Conservation (phyloP, 2,888 invertebrate genomes). For the Silvanus unidentatus region DNA sequence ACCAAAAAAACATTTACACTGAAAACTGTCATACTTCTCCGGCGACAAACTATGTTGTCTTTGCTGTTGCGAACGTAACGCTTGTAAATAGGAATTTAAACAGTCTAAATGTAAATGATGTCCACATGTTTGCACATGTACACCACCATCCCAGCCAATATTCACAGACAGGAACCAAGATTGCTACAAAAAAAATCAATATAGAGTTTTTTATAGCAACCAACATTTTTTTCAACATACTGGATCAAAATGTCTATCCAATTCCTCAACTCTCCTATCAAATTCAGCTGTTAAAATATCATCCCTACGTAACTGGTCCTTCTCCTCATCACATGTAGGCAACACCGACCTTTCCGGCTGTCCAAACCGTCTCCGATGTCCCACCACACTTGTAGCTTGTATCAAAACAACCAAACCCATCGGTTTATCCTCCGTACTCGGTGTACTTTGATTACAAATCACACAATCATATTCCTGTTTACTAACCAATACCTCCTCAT, state of each 20-base stretch:
- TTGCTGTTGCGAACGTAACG: constrained; percentile 74
- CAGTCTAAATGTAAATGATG: constrained; percentile 96
- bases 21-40: constrained; percentile 48
- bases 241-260: constrained; percentile 70
- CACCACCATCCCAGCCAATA: constrained; percentile 85
- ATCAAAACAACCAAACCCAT: constrained; percentile 86
- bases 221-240: constrained; percentile 43
- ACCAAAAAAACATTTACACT: neutral
- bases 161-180: constrained; percentile 76
- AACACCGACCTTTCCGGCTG: constrained; percentile 53
- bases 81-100: constrained; percentile 82
- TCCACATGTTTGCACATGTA: constrained; percentile 92
- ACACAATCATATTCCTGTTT: constrained; percentile 86
- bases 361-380: constrained; percentile 57
- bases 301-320: constrained; percentile 52
- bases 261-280: constrained; percentile 68
- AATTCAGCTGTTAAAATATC: constrained; percentile 70
- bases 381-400: constrained; percentile 82
- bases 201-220: neutral
- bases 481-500: constrained; percentile 51
- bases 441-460: constrained; percentile 87
- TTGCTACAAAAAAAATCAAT: constrained; percentile 46
- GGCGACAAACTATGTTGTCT: constrained; percentile 66
- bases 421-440: constrained; percentile 75
- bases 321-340: constrained; percentile 62